Conservation (phyloP, 2,888 invertebrate genomes). For the Erebia ligea region DNA sequence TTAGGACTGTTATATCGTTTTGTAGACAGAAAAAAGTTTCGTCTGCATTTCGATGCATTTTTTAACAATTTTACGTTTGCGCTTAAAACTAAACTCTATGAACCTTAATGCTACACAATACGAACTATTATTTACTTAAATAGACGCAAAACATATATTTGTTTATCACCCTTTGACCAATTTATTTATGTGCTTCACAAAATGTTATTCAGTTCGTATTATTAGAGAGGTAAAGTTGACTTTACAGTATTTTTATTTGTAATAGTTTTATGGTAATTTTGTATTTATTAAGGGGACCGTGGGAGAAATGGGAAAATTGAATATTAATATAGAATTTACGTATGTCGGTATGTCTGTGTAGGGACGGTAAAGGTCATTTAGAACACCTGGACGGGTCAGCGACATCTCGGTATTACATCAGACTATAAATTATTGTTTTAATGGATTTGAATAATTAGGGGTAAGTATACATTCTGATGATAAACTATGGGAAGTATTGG, state of each 20-base stretch:
- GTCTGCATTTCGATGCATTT: conserved; percentile 32
- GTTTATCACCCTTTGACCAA: not conserved
- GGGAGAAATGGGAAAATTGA: conserved; percentile 76
- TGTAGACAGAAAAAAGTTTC: not conserved
- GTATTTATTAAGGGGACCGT: conserved; percentile 59
- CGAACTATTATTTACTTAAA: not conserved
- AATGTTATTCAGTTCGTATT: conserved; percentile 27
- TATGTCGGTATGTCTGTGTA: conserved; percentile 57
- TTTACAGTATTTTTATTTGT: conserved; percentile 23
- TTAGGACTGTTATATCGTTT: conserved; percentile 25
- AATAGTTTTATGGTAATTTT: conserved; percentile 27
- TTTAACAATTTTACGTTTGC: conserved; percentile 28
- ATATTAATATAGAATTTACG: conserved; percentile 67
- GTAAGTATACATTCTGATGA: conserved; percentile 7
- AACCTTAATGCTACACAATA: not conserved
- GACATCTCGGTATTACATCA: conserved; percentile 31
- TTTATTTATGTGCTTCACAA: not conserved
- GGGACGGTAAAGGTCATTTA: conserved; percentile 57
- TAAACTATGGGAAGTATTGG: conserved; percentile 19
- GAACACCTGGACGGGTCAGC: conserved; percentile 63
- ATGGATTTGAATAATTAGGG: conserved; percentile 22
- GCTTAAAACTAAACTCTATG: not conserved
- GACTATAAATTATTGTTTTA: conserved; percentile 25
- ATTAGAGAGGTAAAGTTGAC: not conserved
- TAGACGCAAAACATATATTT: conserved; percentile 10